Evolutionary conservation across 2,113 vertebrate species (phyloP).

Genomic region (Megalops atlanticus): DNA sequence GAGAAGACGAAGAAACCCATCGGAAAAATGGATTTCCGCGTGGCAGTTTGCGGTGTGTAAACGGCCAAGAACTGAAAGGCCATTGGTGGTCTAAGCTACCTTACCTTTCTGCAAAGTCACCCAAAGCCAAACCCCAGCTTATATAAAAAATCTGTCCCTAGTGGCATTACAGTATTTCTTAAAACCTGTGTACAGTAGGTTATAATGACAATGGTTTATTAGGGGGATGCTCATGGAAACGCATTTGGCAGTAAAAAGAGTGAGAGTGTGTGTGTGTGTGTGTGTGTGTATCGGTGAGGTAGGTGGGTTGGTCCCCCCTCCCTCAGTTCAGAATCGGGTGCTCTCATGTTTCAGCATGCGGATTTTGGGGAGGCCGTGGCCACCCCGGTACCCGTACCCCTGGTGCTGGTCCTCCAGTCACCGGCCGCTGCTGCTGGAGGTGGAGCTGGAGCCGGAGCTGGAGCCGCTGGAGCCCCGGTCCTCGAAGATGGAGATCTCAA

Average conservation of each 20-base stretch:
- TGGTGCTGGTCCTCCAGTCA: conserved; percentile 79
- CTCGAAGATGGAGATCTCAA: conserved; percentile 95
- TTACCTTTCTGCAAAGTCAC: neutral
- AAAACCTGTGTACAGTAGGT: neutral
- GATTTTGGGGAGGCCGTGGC: conserved; percentile 82
- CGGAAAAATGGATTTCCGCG: neutral
- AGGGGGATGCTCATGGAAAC: neutral
- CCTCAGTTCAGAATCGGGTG: conserved; percentile 85
- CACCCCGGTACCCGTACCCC: conserved; percentile 80
- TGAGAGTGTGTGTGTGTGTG: neutral
- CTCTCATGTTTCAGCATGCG: conserved; percentile 96
- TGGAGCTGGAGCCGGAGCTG: conserved; percentile 84
- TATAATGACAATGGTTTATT: neutral
- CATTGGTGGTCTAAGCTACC: neutral
- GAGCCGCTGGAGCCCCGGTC: conserved; percentile 91
- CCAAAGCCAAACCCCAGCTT: too few relatives aligned
- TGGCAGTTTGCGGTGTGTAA: neutral
- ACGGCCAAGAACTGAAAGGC: neutral
- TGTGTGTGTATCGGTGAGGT: neutral
- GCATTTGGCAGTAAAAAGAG: neutral
- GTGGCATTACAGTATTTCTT: neutral
- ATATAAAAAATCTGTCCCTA: neutral
- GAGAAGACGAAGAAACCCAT: neutral
- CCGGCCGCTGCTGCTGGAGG: conserved; percentile 82
- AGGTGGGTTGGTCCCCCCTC: neutral